Conservation (phyloP, 2,797 vertebrate genomes). For the Hypotaenidia philippensis region DNA sequence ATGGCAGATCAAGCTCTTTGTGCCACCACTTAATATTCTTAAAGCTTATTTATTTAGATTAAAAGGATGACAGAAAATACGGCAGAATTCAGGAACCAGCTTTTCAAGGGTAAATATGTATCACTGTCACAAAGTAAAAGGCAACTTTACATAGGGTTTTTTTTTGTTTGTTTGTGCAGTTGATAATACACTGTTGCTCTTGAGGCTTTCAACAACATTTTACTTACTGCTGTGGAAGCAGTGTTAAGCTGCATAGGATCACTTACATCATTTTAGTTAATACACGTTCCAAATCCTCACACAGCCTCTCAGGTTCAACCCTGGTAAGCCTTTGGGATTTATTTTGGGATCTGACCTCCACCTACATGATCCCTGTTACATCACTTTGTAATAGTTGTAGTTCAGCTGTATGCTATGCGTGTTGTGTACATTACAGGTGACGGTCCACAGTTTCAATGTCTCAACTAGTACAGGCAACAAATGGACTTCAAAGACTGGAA, state of each 20-base stretch:
- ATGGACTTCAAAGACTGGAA: neutral
- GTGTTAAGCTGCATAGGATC: constrained; percentile 28
- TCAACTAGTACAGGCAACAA: neutral
- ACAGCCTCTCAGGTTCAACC: constrained; percentile 44
- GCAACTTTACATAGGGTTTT: neutral
- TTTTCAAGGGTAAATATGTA: neutral
- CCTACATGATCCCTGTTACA: constrained; percentile 63
- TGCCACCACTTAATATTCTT: neutral
- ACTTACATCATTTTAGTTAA: constrained; percentile 51
- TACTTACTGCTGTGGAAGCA: neutral
- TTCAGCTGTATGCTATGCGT: neutral
- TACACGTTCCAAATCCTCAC: constrained; percentile 39
- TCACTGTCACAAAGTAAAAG: neutral
- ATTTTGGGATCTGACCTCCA: constrained; percentile 54
- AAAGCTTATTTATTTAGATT: neutral
- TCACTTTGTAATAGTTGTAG: neutral
- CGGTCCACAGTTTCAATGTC: neutral
- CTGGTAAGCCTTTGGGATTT: constrained; percentile 40
- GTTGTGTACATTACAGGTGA: neutral
- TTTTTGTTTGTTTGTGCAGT: neutral
- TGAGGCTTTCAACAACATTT: neutral
- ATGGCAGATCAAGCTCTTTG: neutral
- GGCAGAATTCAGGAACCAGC: neutral
- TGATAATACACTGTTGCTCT: neutral
- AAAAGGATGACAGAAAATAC: neutral